Conservation (phyloP, 1,140 invertebrate genomes). For the Heliconius nattereri region DNA sequence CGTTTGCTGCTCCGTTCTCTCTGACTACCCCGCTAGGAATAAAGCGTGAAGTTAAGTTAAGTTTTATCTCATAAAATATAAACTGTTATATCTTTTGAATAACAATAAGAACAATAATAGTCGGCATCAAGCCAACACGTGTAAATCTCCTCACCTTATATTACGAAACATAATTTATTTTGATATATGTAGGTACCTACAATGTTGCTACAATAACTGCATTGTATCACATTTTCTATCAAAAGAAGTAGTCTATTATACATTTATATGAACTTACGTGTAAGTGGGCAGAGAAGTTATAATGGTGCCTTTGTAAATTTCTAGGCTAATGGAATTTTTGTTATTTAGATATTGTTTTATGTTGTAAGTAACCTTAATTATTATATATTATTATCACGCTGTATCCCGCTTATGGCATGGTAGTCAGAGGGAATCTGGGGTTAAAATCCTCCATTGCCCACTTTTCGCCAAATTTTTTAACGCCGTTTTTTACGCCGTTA, state of each 20-base stretch:
- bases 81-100: neutral
- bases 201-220: conserved; percentile 27
- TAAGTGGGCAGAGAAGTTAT: neutral
- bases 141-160: conserved; percentile 42
- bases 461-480: no score
- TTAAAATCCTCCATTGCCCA: no score
- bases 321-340: neutral
- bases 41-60: no score
- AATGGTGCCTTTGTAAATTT: neutral
- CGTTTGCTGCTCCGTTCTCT: no score
- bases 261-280: neutral
- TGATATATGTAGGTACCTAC: conserved; percentile 31
- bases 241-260: neutral
- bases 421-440: no score
- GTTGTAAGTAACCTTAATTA: no score
- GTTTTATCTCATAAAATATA: no score
- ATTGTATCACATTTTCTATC: neutral
- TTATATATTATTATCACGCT: no score
- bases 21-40: no score
- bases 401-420: no score
- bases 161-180: conserved; percentile 52
- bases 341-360: neutral
- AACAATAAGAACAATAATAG: conserved; percentile 1
- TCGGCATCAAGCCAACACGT: conserved; percentile 48
- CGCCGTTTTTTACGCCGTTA: no score